phyloP scores from a whole-genome alignment of 2,113 vertebrate genomes.

The Hippoglossus stenolepis region DNA sequence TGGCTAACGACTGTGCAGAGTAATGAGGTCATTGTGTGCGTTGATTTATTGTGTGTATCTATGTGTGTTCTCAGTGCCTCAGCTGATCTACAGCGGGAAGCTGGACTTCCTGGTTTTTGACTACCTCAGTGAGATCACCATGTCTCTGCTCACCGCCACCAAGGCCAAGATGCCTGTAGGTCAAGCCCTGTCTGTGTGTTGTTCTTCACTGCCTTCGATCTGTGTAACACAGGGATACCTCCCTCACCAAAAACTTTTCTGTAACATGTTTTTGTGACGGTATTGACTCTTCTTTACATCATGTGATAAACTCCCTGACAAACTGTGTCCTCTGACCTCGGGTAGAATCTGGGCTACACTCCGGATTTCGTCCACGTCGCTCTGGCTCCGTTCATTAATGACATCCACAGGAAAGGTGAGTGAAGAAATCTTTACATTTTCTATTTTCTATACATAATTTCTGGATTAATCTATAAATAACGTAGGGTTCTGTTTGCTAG shows the following conservation, averaged over 20 bases:
- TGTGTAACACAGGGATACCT: too few species aligned
- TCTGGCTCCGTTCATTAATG: slow-evolving; percentile 87
- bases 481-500: too few species aligned
- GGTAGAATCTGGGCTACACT: slow-evolving; percentile 85
- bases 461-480: too few species aligned
- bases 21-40: not conserved
- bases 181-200: not conserved
- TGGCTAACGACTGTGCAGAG: too few species aligned
- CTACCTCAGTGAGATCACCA: slow-evolving; percentile 92
- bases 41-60: not conserved
- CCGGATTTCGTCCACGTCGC: slow-evolving; percentile 88
- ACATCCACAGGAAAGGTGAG: slow-evolving; percentile 88
- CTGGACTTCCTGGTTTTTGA: slow-evolving; percentile 91
- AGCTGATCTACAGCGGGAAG: slow-evolving; percentile 85
- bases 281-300: too few species aligned
- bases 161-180: slow-evolving; percentile 86
- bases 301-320: too few species aligned
- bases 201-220: too few species aligned
- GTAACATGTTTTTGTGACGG: too few species aligned
- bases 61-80: slow-evolving; percentile 81
- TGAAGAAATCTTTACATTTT: not conserved
- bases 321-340: slow-evolving; percentile 17
- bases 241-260: too few species aligned
- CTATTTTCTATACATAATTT: too few species aligned
- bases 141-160: slow-evolving; percentile 87